phyloP scores from a whole-genome alignment of 1,140 invertebrate species.

The Bacillus rossius region DNA sequence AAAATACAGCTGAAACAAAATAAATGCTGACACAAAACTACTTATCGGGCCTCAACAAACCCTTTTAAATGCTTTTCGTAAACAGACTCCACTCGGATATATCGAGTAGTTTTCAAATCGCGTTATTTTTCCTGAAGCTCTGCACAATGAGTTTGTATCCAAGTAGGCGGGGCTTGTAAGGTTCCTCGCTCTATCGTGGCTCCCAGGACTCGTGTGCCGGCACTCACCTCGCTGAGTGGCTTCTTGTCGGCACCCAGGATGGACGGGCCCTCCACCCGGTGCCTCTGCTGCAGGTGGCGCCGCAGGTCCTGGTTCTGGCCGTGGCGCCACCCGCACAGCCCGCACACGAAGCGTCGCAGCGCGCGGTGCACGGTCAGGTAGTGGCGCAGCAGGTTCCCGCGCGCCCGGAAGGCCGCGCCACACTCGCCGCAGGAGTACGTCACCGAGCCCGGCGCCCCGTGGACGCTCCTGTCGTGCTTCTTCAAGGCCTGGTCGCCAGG shows the following conservation, averaged over 20 bases:
- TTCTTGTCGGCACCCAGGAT: conserved; percentile 14
- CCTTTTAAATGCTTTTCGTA: too few relatives aligned
- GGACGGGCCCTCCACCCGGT: conserved; percentile 8
- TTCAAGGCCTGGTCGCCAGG: conserved; percentile 15
- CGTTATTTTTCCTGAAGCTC: too few relatives aligned
- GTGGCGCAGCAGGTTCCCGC: conserved; percentile 16
- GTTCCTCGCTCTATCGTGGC: too few relatives aligned
- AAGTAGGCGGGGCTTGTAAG: too few relatives aligned
- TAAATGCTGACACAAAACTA: too few relatives aligned
- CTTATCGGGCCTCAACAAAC: too few relatives aligned
- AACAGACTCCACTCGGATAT: too few relatives aligned
- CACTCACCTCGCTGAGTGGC: conserved; percentile 8
- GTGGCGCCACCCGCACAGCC: conserved; percentile 14
- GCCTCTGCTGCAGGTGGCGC: conserved; percentile 10
- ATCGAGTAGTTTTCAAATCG: too few relatives aligned
- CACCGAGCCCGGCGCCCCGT: neutral
- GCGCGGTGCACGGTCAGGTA: conserved; percentile 11
- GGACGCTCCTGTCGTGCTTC: conserved; percentile 10
- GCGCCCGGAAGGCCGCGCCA: conserved; percentile 2
- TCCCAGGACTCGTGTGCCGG: too few relatives aligned
- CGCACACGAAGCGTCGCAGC: conserved; percentile 16
- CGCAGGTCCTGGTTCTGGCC: conserved; percentile 19
- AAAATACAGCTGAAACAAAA: too few relatives aligned
- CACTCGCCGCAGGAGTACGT: conserved; percentile 5
- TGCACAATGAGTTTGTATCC: too few relatives aligned